These are phyloP conservation scores for Lymantria dispar DNA, from an alignment of 2,888 invertebrate genomes.

Conservation along the genomic window DNA sequence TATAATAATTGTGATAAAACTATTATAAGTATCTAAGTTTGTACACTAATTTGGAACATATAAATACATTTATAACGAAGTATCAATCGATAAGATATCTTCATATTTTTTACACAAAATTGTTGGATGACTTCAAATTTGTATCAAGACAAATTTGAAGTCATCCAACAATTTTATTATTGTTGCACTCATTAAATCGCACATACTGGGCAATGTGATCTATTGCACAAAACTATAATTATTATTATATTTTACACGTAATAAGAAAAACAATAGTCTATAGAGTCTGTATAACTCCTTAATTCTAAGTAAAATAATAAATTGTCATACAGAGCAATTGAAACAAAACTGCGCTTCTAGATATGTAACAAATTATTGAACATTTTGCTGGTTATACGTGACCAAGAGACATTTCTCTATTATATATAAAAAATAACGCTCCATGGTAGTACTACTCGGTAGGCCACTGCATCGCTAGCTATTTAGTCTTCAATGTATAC, in stretches of 20 bases:
- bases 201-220: conserved; percentile 23
- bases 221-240: conserved; percentile 38
- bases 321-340: conserved; percentile 26
- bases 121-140: conserved; percentile 22
- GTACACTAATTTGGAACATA: conserved; percentile 40
- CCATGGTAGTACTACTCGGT: background rate
- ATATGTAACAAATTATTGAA: conserved; percentile 21
- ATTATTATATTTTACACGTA: conserved; percentile 28
- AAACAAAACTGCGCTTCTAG: conserved; percentile 12
- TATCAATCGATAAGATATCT: conserved; percentile 12
- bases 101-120: conserved; percentile 20
- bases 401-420: background rate
- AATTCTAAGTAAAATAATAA: conserved; percentile 17
- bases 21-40: conserved; percentile 38
- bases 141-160: conserved; percentile 15
- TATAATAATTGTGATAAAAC: conserved; percentile 37
- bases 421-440: background rate
- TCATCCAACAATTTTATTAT: conserved; percentile 19
- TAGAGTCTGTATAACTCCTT: conserved; percentile 15
- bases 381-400: background rate
- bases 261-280: conserved; percentile 7
- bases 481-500: background rate
- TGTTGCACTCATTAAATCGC: conserved; percentile 7
- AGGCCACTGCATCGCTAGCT: background rate
- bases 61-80: conserved; percentile 12